Base-by-base conservation (phyloP, 2,888 invertebrate species). In the Cryptophagus acutangulus region DNA sequence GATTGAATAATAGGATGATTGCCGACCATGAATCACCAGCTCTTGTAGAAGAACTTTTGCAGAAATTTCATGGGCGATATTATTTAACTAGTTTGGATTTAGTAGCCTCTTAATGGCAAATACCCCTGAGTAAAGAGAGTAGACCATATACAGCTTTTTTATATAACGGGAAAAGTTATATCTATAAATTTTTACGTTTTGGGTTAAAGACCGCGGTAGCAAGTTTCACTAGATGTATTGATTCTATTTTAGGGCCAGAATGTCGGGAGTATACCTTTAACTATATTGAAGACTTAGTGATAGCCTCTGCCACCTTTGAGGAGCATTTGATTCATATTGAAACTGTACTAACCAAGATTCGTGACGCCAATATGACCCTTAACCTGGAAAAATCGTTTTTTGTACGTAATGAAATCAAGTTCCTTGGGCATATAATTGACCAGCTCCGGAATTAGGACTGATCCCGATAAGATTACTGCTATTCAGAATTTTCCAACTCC, bases 261-360 rank as follows among this genome's bases (percentile, higher is more conserved):
- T 48, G 49, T 15, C 30, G 47, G 10, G 33, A 43, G 16, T 58
- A 54, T 39, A 33, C 54, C 8, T 33, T 46, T 2, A 46, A 38
- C 17, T 62, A 62, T 37, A 47, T 61, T 5, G 58, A 59, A 42
- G 59, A 61, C 35, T 33, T 60, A 6, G 33, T 59, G 10, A 44
- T 61, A 1, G 46, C 49, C 0, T 59, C 58, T 0, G 18, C 20
- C 2, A 38, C 34, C n/a, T 48, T 51, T 24, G 34, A 51, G n/a
- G 34, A 45, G 17, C 54, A 55, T 26, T n/a, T 53, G 2, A 2
- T 38, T n/a, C 48, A 55, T 25, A 10, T 55, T 3, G 38, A 41
- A n/a, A 10, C 14, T 16, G 37, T 58, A 1, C 46, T 53, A 6
- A 12, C 33, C 4, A 14, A 40, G n/a, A 30, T 55, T 14, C 31